Percentiles rank a stretch among this genome's conserved stretches.
phyloP scores from a whole-genome alignment of 2,797 vertebrate genomes.

The Leucoraja ocellata region DNA sequence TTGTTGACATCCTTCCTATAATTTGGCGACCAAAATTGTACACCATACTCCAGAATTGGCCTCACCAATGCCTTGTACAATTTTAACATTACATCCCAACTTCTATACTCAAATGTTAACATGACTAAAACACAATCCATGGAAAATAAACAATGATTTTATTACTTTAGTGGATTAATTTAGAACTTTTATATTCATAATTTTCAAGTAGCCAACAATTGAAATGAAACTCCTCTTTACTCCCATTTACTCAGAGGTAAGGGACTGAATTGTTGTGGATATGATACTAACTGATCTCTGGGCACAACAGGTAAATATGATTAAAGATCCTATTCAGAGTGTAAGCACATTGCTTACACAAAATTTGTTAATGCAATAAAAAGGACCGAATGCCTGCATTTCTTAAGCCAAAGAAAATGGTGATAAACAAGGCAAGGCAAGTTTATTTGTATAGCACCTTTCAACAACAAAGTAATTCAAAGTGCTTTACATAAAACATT shows the following conservation, averaged over 20 bases:
- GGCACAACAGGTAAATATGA: neutral
- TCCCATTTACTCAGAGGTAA: neutral
- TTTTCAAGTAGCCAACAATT: too few species aligned
- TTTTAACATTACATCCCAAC: too few species aligned
- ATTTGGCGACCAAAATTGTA: too few species aligned
- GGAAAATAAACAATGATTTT: neutral
- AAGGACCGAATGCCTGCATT: neutral
- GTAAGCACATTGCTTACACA: neutral
- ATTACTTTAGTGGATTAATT: too few species aligned
- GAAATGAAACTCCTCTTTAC: too few species aligned
- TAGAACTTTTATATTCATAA: too few species aligned
- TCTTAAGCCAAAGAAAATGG: neutral
- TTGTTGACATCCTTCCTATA: too few species aligned
- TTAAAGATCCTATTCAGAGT: neutral
- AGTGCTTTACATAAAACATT: too few species aligned
- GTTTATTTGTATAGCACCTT: too few species aligned
- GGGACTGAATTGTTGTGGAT: neutral
- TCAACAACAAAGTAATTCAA: too few species aligned
- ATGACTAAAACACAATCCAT: neutral
- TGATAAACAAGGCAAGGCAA: neutral
- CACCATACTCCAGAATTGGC: too few species aligned
- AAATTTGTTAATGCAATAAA: neutral
- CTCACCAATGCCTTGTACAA: too few species aligned
- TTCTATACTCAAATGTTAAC: neutral
- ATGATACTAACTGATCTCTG: neutral